Conservation (phyloP, 2,888 invertebrate genomes). For the Ormyrus pomaceus region DNA sequence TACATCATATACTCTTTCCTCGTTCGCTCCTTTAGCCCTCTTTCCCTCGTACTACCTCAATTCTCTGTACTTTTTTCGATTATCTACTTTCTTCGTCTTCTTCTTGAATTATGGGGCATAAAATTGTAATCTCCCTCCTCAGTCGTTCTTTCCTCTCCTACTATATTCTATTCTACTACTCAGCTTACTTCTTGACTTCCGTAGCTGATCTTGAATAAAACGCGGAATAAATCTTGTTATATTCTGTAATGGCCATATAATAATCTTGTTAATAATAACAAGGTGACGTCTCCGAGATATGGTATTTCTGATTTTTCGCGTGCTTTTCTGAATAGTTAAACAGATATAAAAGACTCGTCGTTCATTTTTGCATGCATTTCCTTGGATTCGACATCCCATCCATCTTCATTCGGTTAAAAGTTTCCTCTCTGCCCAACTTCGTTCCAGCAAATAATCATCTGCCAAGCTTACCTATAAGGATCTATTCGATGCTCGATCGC, state of each 20-base stretch:
- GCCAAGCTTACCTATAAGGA: neutral
- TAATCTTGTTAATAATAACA: conserved; percentile 24
- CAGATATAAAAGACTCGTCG: no score
- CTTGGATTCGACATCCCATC: no score
- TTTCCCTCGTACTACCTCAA: neutral
- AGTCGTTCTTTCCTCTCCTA: conserved; percentile 4
- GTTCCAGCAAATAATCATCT: no score
- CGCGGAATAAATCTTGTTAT: conserved; percentile 3
- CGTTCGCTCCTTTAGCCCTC: neutral
- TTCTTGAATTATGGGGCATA: conserved; percentile 47
- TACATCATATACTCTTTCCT: neutral
- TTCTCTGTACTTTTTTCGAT: conserved; percentile 34
- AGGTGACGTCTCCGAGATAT: no score
- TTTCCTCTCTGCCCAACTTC: no score
- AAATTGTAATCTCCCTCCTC: conserved; percentile 42
- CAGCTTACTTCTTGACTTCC: neutral
- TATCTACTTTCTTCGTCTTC: conserved; percentile 43
- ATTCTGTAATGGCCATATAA: conserved; percentile 28
- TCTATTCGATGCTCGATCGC: neutral
- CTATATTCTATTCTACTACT: neutral
- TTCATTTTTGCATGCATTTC: no score
- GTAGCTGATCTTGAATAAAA: conserved; percentile 31
- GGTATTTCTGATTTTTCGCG: no score
- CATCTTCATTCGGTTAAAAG: no score
- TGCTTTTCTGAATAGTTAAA: no score